Conservation (phyloP, 2,113 vertebrate genomes). For the Neoarius graeffei region DNA sequence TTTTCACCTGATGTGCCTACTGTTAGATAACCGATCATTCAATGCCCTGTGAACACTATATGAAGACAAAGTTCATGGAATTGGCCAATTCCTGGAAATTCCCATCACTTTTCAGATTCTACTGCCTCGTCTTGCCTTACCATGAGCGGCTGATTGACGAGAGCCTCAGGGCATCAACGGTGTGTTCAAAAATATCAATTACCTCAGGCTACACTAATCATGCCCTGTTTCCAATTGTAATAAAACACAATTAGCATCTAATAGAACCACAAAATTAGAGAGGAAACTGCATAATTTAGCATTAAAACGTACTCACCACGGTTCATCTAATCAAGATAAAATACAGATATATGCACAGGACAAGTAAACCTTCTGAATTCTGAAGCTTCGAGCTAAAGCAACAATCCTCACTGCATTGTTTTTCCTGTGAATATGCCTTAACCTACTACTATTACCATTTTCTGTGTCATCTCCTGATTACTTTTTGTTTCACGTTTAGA, state of each 20-base stretch:
- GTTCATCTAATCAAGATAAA: background rate
- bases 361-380: background rate
- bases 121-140: background rate
- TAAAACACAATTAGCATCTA: conserved; percentile 46
- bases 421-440: background rate
- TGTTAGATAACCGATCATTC: background rate
- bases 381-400: background rate
- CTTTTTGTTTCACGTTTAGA: background rate
- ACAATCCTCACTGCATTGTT: background rate
- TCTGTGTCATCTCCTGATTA: background rate
- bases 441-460: background rate
- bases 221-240: conserved; percentile 34
- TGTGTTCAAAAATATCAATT: conserved; percentile 29
- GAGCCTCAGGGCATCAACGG: background rate
- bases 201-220: conserved; percentile 24
- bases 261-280: conserved; percentile 35
- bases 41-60: background rate
- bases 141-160: background rate
- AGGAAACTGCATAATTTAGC: conserved; percentile 40
- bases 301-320: background rate
- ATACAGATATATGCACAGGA: background rate
- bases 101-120: background rate
- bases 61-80: background rate
- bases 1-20: background rate
- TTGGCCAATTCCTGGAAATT: background rate